Conservation (phyloP, 2,888 invertebrate species). For the Caenorhabditis sp. region DNA sequence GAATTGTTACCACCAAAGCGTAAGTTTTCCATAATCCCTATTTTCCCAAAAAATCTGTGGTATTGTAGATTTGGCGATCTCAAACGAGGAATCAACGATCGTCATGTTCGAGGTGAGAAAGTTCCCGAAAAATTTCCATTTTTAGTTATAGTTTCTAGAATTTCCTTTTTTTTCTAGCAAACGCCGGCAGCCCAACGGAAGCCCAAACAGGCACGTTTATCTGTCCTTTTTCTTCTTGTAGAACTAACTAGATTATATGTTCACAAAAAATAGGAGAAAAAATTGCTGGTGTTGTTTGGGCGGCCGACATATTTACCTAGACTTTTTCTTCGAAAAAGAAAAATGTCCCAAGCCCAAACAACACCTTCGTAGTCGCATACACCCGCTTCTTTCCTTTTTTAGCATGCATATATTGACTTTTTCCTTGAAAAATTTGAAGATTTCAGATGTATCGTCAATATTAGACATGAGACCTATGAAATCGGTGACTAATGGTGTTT, state of each 20-base stretch:
- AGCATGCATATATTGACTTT: background rate
- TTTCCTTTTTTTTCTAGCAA: background rate
- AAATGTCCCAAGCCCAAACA: background rate
- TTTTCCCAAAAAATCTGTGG: background rate
- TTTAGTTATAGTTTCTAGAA: background rate
- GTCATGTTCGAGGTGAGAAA: constrained; percentile 13
- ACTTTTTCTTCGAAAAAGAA: background rate
- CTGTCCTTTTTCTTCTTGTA: background rate
- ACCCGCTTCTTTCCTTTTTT: background rate
- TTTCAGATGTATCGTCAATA: constrained; percentile 90
- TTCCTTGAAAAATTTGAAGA: constrained; percentile 1
- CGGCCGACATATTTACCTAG: background rate
- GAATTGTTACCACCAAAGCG: constrained; percentile 96
- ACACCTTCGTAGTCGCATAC: background rate
- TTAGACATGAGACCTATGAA: constrained; percentile 97
- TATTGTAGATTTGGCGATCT: constrained; percentile 19
- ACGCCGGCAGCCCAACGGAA: background rate
- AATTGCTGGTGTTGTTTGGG: background rate
- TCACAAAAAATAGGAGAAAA: background rate
- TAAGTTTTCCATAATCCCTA: constrained; percentile 78
- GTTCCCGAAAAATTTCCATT: background rate
- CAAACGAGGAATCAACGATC: constrained; percentile 22
- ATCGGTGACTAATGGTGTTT: constrained; percentile 91
- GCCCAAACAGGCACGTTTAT: background rate
- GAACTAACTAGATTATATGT: background rate